Conservation (phyloP, 2,797 vertebrate species). For the Arrhamphus sclerolepis region DNA sequence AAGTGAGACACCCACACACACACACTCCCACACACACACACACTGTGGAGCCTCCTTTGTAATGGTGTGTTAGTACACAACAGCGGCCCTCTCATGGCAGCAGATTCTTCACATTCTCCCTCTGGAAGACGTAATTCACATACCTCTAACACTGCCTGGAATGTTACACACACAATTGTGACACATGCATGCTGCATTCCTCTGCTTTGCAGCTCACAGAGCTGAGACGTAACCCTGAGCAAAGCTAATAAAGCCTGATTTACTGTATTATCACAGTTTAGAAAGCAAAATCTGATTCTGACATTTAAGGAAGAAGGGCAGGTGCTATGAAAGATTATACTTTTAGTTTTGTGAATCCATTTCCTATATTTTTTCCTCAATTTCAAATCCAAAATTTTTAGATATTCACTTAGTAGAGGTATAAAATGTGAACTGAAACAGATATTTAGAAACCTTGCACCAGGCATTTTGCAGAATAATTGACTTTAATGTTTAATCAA, state of each 20-base stretch:
- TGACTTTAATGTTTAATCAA: no score
- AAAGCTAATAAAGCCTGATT: conserved; percentile 8
- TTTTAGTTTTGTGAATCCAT: no score
- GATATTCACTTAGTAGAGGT: no score
- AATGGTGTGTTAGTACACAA: conserved; percentile 71
- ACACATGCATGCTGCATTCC: conserved; percentile 59
- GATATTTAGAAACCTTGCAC: no score
- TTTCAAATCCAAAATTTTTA: no score
- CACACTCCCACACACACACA: conserved; percentile 18
- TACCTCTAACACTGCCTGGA: conserved; percentile 68
- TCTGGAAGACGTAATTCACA: conserved; percentile 74
- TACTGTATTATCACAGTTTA: background rate
- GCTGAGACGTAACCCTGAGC: conserved; percentile 25
- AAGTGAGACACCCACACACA: conserved; percentile 42
- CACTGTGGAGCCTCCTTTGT: conserved; percentile 36
- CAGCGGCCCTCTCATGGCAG: conserved; percentile 60
- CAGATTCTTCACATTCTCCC: conserved; percentile 77
- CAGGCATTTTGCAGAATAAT: no score
- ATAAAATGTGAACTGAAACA: no score
- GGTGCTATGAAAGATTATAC: background rate
- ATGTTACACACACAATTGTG: conserved; percentile 59
- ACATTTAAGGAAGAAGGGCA: background rate
- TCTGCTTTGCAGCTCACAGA: conserved; percentile 23
- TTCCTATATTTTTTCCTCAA: no score
- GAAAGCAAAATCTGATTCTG: background rate